phyloP scores from a whole-genome alignment of 2,888 invertebrate species.

The Nebria brevicollis region DNA sequence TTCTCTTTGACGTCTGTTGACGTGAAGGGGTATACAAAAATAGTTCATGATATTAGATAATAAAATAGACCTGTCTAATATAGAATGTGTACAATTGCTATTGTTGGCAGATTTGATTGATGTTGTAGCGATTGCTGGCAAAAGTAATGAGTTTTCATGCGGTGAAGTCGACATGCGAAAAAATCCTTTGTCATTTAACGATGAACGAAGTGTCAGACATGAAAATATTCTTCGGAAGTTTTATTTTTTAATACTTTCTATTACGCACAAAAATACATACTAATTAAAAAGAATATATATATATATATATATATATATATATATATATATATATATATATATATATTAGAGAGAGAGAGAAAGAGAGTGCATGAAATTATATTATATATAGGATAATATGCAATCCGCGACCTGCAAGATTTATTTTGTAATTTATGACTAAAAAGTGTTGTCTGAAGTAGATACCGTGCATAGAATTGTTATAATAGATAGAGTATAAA shows the following conservation, averaged over 20 bases:
- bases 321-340: no score
- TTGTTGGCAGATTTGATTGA: not conserved
- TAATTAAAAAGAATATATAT: not conserved
- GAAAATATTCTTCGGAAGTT: not conserved
- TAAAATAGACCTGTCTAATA: not conserved
- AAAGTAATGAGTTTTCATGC: slow-evolving; percentile 1
- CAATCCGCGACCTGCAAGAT: no score
- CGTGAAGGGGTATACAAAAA: not conserved
- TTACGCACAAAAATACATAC: not conserved
- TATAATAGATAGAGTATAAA: no score
- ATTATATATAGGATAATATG: no score
- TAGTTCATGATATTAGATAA: not conserved
- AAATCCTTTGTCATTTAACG: slow-evolving; percentile 1
- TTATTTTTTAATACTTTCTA: not conserved
- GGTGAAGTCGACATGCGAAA: not conserved
- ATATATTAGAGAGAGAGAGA: no score
- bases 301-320: no score
- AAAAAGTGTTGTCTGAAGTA: no score
- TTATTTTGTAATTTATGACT: no score
- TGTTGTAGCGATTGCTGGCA: slow-evolving; percentile 1
- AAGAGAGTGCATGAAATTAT: no score
- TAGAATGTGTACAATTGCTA: slow-evolving; percentile 1
- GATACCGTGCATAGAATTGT: no score
- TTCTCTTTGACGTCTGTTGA: not conserved
- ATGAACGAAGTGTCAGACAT: not conserved